phyloP scores from a whole-genome alignment of 2,113 vertebrate genomes.

The Penelope pileata region DNA sequence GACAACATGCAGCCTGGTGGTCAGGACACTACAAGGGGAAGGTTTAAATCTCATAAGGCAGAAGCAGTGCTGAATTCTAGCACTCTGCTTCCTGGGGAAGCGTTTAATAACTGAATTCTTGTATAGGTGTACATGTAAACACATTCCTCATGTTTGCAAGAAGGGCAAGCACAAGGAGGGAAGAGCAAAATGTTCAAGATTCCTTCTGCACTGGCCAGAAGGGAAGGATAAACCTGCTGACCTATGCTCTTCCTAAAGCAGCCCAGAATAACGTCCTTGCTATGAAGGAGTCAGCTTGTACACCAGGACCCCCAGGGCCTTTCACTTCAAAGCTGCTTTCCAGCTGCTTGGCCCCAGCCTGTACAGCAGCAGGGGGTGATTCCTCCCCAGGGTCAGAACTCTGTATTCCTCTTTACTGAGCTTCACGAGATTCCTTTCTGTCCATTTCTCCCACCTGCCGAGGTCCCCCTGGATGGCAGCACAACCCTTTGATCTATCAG shows the following conservation, averaged over 20 bases:
- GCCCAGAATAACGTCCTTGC: background rate
- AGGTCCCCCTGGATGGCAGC: background rate
- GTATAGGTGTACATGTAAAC: background rate
- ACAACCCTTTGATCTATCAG: background rate
- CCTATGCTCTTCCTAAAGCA: background rate
- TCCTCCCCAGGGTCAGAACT: background rate
- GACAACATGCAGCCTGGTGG: fast-evolving
- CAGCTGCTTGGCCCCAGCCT: background rate
- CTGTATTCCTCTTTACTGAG: background rate
- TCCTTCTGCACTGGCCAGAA: background rate
- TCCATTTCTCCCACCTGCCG: background rate
- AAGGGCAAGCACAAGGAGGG: background rate
- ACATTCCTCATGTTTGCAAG: background rate
- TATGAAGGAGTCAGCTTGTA: background rate
- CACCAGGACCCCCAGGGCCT: background rate
- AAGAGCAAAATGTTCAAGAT: background rate
- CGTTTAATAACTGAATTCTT: background rate
- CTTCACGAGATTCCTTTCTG: background rate
- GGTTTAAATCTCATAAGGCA: background rate
- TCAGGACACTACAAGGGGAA: background rate
- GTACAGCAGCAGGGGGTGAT: background rate
- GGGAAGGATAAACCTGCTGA: background rate
- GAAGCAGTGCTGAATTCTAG: background rate
- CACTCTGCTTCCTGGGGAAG: background rate
- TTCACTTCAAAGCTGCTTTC: background rate